These are phyloP conservation scores for Micromys minutus DNA, from an alignment of 2,113 vertebrate species.

Conservation along the genomic window DNA sequence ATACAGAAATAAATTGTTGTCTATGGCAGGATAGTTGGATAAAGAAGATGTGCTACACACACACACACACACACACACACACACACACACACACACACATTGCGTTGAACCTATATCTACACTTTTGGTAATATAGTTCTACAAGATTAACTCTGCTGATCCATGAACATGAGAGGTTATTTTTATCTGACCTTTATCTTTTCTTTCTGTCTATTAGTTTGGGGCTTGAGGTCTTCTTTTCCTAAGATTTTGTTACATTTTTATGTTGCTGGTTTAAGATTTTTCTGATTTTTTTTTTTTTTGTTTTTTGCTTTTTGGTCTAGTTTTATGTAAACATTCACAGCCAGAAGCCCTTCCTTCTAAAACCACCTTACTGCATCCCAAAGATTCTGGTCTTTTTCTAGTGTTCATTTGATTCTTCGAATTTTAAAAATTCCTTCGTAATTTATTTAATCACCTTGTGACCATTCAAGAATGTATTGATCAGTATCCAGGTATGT, in stretches of 20 bases:
- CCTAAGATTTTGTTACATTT: background rate
- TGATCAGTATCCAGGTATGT: background rate
- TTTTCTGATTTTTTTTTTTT: background rate
- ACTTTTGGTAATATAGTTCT: background rate
- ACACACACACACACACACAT: too few relatives aligned
- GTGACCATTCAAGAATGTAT: background rate
- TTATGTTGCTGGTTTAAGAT: background rate
- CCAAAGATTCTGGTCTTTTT: background rate
- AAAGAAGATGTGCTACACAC: too few relatives aligned
- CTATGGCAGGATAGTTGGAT: too few relatives aligned
- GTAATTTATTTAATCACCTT: background rate
- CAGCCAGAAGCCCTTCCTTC: background rate
- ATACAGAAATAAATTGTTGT: too few relatives aligned
- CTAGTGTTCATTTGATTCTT: background rate
- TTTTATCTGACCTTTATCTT: background rate
- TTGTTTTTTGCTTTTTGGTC: background rate
- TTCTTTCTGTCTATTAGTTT: background rate
- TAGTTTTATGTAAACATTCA: background rate
- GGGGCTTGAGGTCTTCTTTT: background rate
- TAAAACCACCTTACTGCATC: background rate
- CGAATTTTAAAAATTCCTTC: background rate
- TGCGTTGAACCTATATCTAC: background rate
- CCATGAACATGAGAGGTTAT: background rate
- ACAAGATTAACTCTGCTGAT: background rate
- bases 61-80: too few relatives aligned